phyloP scores from a whole-genome alignment of 2,888 invertebrate genomes.

The Sialis fuliginosa region DNA sequence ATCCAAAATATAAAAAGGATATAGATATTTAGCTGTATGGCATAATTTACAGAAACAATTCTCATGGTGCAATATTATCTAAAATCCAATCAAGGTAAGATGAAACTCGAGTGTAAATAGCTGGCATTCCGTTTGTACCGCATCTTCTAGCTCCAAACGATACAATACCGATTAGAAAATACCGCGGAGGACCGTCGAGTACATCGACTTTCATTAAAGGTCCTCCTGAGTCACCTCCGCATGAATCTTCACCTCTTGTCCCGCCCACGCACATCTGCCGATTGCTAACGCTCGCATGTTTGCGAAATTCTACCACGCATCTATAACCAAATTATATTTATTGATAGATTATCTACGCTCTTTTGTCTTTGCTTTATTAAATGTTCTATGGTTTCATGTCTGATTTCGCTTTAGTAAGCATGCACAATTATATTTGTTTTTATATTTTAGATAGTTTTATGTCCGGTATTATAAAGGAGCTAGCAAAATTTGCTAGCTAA shows the following conservation, averaged over 20 bases:
- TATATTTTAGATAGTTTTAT: no score
- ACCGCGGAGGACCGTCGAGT: constrained; percentile 30
- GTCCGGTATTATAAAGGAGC: no score
- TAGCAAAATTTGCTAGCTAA: no score
- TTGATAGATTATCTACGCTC: no score
- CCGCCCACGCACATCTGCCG: constrained; percentile 37
- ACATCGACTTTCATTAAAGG: constrained; percentile 30
- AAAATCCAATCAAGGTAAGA: constrained; percentile 41
- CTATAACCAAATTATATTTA: no score
- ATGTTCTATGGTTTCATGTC: no score
- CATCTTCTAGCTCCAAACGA: constrained; percentile 35
- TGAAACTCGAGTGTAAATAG: constrained; percentile 37
- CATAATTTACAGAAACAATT: no score
- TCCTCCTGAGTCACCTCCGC: constrained; percentile 44
- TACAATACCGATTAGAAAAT: constrained; percentile 39
- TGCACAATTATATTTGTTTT: no score
- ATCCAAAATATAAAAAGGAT: no score
- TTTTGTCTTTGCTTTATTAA: no score
- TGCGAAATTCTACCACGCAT: not conserved
- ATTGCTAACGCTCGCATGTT: not conserved
- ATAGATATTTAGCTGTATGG: no score
- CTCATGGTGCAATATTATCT: constrained; percentile 21
- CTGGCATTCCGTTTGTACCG: constrained; percentile 32
- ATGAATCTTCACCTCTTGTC: constrained; percentile 35
- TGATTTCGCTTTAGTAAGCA: no score